Evolutionary conservation across 2,797 vertebrate species (phyloP).

Genomic region (Rhabdomys pumilio): DNA sequence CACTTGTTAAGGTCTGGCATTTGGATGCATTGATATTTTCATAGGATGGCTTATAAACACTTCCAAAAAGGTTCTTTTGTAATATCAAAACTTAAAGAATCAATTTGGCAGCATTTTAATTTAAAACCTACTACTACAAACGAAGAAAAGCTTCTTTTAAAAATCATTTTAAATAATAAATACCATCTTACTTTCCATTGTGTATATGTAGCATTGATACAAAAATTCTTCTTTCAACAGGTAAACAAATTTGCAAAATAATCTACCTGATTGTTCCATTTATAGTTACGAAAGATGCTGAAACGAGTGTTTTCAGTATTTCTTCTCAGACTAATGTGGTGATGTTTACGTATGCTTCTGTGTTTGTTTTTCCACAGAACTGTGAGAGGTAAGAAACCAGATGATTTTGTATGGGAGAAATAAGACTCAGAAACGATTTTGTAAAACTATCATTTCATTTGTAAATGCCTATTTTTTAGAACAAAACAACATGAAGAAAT

Average conservation of each 20-base stretch:
- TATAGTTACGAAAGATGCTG: conserved; percentile 48
- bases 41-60: conserved; percentile 75
- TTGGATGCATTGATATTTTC: conserved; percentile 68
- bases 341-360: not conserved
- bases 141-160: conserved; percentile 51
- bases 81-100: conserved; percentile 70
- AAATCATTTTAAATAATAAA: conserved; percentile 72
- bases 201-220: not conserved
- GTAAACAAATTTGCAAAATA: conserved; percentile 18
- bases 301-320: not conserved
- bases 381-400: not conserved
- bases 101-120: conserved; percentile 62
- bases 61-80: conserved; percentile 56
- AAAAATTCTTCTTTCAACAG: not conserved
- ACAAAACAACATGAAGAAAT: conserved; percentile 28
- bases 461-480: conserved; percentile 13
- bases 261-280: not conserved
- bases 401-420: not conserved
- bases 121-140: conserved; percentile 9
- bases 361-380: not conserved
- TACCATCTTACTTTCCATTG: not conserved
- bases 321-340: not conserved
- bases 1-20: conserved; percentile 49
- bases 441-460: conserved; percentile 29
- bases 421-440: conserved; percentile 36